These are phyloP conservation scores for Lumbricus terrestris DNA, from an alignment of 2,888 invertebrate species.

Conservation along the genomic window DNA sequence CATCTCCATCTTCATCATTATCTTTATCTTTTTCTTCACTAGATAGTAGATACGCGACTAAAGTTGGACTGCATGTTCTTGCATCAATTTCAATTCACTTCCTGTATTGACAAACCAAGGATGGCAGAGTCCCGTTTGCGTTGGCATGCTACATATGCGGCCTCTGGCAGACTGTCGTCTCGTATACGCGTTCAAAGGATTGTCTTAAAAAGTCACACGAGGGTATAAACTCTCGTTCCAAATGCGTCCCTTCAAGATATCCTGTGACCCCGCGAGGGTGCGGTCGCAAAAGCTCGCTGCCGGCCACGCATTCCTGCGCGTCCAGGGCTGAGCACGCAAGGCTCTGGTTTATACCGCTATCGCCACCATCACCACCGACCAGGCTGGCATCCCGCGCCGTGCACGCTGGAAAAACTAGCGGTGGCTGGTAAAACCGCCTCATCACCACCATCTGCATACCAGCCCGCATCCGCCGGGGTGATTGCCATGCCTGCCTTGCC, in stretches of 20 bases:
- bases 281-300: neutral
- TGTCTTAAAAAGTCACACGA: neutral
- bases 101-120: no score
- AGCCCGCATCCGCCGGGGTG: no score
- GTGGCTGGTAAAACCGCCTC: neutral
- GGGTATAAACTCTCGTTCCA: neutral
- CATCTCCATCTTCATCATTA: no score
- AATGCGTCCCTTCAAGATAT: neutral
- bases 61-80: no score
- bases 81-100: no score
- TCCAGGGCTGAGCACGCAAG: neutral
- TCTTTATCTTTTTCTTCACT: no score
- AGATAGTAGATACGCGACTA: no score
- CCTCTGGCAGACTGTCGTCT: neutral
- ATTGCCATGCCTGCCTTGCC: neutral
- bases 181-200: neutral
- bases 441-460: conserved; percentile 3
- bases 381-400: neutral
- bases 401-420: neutral
- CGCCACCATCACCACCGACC: neutral
- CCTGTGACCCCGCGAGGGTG: neutral
- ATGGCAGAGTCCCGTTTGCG: no score
- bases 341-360: neutral
- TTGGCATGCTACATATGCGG: no score
- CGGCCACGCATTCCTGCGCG: neutral